A percentile compares a stretch with the other conserved stretches of the same genome.
phyloP scores from a whole-genome alignment of 2,113 vertebrate genomes.

The Scophthalmus maximus region DNA sequence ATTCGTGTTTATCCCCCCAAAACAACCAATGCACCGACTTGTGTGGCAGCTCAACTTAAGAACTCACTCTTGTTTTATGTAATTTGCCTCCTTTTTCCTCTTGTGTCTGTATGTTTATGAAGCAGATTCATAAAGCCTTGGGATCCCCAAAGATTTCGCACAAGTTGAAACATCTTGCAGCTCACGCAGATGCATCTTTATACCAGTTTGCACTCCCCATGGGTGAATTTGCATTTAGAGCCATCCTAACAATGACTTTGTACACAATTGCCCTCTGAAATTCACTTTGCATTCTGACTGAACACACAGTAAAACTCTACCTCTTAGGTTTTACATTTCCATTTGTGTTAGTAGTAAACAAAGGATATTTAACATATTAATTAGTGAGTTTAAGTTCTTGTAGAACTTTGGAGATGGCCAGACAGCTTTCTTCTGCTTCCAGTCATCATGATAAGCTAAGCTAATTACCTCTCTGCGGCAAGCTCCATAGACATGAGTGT shows the following conservation, averaged over 20 bases:
- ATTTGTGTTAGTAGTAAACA: neutral
- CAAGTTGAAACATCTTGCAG: constrained; percentile 6
- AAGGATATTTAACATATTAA: neutral
- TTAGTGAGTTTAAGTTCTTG: neutral
- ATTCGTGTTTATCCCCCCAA: no score
- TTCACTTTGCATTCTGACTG: neutral
- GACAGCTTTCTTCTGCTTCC: neutral
- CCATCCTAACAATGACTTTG: neutral
- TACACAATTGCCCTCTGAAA: no score
- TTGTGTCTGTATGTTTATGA: neutral
- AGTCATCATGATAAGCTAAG: neutral
- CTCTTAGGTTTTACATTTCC: neutral
- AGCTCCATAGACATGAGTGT: neutral
- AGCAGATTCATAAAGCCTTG: neutral
- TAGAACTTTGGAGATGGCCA: neutral
- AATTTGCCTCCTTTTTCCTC: neutral
- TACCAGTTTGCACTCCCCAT: neutral
- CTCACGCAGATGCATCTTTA: neutral
- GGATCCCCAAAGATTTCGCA: neutral
- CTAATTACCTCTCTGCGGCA: neutral
- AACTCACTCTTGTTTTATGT: neutral
- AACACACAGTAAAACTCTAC: neutral
- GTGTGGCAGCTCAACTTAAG: neutral
- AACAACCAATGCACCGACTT: neutral
- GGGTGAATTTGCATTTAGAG: constrained; percentile 2